phyloP scores from a whole-genome alignment of 2,888 invertebrate species.

The Allophyes oxyacanthae region DNA sequence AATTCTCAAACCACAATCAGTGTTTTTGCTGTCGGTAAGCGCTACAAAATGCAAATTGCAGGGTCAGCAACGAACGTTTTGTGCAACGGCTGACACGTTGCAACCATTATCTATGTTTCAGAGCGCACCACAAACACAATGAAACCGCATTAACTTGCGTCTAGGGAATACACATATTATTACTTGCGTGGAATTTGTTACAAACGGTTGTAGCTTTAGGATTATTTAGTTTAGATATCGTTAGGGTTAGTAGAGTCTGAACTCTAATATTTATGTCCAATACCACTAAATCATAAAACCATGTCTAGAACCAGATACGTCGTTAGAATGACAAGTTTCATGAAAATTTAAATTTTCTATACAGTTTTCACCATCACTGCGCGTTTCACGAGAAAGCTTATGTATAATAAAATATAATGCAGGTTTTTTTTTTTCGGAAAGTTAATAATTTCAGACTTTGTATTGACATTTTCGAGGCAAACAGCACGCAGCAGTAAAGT shows the following conservation, averaged over 20 bases:
- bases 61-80: constrained; percentile 50
- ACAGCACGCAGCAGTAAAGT: constrained; percentile 4
- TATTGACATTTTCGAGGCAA: constrained; percentile 27
- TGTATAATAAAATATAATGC: too few species aligned
- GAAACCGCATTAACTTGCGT: constrained; percentile 55
- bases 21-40: constrained; percentile 55
- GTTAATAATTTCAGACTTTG: constrained; percentile 10
- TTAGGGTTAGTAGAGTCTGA: constrained; percentile 17
- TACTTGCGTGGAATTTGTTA: constrained; percentile 39
- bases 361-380: constrained; percentile 6
- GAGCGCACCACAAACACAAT: constrained; percentile 54
- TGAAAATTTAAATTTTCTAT: constrained; percentile 1
- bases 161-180: constrained; percentile 43
- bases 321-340: neutral
- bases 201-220: constrained; percentile 27
- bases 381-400: constrained; percentile 10
- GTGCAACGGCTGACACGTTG: constrained; percentile 55
- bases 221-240: constrained; percentile 30
- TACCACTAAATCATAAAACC: constrained; percentile 20
- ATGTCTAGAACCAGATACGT: constrained; percentile 13
- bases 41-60: constrained; percentile 60
- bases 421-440: too few species aligned
- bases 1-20: constrained; percentile 55
- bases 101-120: constrained; percentile 57
- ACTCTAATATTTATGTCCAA: constrained; percentile 19